Evolutionary conservation across 2,888 invertebrate genomes (phyloP).

Genomic region (Melangyna quadrimaculata): DNA sequence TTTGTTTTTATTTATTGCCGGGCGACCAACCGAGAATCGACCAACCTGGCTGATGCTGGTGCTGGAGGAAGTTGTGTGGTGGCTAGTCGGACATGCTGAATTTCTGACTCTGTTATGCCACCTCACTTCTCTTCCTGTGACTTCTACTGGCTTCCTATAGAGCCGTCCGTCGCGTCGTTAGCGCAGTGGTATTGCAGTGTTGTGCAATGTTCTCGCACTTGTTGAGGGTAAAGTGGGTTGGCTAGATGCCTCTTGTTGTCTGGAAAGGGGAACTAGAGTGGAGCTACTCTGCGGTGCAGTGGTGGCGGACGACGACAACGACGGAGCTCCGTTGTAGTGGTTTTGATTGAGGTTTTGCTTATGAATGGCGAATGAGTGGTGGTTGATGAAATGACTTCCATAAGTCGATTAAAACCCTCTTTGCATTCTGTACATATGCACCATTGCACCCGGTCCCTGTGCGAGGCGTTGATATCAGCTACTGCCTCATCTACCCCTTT

Average conservation of each 20-base stretch:
- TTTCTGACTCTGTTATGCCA: slow-evolving; percentile 17
- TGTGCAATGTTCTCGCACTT: slow-evolving; percentile 70
- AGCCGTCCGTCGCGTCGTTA: neutral
- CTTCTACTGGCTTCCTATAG: neutral
- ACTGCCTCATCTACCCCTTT: slow-evolving; percentile 9
- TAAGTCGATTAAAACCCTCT: slow-evolving; percentile 66
- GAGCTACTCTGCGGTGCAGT: slow-evolving; percentile 37
- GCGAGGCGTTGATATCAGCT: neutral
- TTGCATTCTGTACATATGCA: neutral
- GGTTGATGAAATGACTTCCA: slow-evolving; percentile 70
- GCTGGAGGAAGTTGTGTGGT: slow-evolving; percentile 13
- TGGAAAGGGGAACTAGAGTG: slow-evolving; percentile 16
- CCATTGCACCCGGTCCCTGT: neutral
- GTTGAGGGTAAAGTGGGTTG: slow-evolving; percentile 66
- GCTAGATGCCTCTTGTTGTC: slow-evolving; percentile 5
- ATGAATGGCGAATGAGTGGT: slow-evolving; percentile 71
- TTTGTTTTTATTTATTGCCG: slow-evolving; percentile 69
- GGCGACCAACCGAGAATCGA: slow-evolving; percentile 18
- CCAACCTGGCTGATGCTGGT: neutral
- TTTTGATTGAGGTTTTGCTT: slow-evolving; percentile 68
- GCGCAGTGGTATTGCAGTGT: slow-evolving; percentile 24
- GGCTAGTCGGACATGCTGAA: slow-evolving; percentile 30
- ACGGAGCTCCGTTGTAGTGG: slow-evolving; percentile 49
- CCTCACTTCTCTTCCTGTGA: neutral
- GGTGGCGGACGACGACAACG: slow-evolving; percentile 40